Base-by-base conservation (phyloP, 2,888 invertebrate genomes). In the Lomographa bimaculata region DNA sequence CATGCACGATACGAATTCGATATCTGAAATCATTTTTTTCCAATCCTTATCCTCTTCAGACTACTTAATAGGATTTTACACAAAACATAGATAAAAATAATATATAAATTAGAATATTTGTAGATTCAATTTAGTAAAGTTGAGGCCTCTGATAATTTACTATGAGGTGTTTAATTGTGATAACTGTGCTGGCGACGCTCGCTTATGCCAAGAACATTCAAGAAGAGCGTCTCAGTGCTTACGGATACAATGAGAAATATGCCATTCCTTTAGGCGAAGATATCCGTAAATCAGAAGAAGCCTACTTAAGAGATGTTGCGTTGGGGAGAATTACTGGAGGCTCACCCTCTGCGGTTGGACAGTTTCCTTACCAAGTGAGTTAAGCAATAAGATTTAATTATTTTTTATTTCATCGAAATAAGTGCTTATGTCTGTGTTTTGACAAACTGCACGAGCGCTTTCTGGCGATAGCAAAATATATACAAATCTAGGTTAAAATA, bases 331-430 rank as follows among this genome's bases (percentile, higher is more conserved):
- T 38, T 7, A 18, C 19, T 1, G 30, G 38, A 7, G 38, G 38
- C 2, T 19, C 30, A 1, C 4, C 1, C 4, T 14, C 38, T 1
- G 7, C 9, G 3, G 6, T 20, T 2, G 38, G 30, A 7, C 24
- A 25, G 20, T 19, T 38, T 5, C 38, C 38, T 19, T 30, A 38
- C 12, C 38, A 38, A 18, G 30, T 38, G 14, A 4, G n/a, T 20
- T 7, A 5, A 3, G 7, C 4, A 18, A 7, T 14, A 2, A 14
- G 2, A 4, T n/a, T n/a, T n/a, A n/a, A n/a, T n/a, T n/a, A n/a
- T n/a, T n/a, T n/a, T n/a, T n/a, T n/a, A n/a, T n/a, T n/a, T n/a
- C n/a, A n/a, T n/a, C n/a, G n/a, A n/a, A n/a, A n/a, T n/a, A n/a
- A n/a, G n/a, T n/a, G n/a, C n/a, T n/a, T n/a, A n/a, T n/a, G n/a